These are phyloP conservation scores for Brachymystax lenok DNA, from an alignment of 2,797 vertebrate species.

Conservation along the genomic window DNA sequence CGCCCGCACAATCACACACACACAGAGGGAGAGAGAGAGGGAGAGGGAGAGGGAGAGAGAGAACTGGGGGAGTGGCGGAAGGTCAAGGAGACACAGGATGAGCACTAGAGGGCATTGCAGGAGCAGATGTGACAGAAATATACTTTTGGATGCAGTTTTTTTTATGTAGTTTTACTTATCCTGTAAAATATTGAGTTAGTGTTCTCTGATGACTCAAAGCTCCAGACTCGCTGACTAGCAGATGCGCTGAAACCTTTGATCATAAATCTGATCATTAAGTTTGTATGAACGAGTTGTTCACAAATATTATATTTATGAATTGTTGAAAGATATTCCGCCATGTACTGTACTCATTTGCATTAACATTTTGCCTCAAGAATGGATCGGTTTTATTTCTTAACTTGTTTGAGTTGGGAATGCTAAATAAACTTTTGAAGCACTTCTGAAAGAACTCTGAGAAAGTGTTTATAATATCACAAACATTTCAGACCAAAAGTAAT, in stretches of 20 bases:
- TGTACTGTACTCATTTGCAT: not conserved
- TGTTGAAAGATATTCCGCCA: not conserved
- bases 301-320: not conserved
- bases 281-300: not conserved
- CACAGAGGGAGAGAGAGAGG: too few species aligned
- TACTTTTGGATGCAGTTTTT: not conserved
- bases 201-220: constrained; percentile 1
- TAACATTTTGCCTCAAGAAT: not conserved
- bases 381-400: not conserved
- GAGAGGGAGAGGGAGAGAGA: too few species aligned
- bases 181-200: not conserved
- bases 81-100: too few species aligned
- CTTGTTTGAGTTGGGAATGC: not conserved
- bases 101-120: too few species aligned
- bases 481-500: too few species aligned
- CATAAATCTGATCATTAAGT: not conserved
- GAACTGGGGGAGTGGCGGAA: too few species aligned
- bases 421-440: not conserved
- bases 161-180: not conserved
- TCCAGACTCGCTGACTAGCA: not conserved
- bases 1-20: too few species aligned
- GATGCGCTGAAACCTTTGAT: not conserved
- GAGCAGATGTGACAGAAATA: too few species aligned
- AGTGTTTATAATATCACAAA: not conserved
- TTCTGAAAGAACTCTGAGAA: not conserved